A percentile compares a stretch with the other conserved stretches of the same genome.
phyloP scores from a whole-genome alignment of 2,113 vertebrate genomes.

The Piaya cayana region DNA sequence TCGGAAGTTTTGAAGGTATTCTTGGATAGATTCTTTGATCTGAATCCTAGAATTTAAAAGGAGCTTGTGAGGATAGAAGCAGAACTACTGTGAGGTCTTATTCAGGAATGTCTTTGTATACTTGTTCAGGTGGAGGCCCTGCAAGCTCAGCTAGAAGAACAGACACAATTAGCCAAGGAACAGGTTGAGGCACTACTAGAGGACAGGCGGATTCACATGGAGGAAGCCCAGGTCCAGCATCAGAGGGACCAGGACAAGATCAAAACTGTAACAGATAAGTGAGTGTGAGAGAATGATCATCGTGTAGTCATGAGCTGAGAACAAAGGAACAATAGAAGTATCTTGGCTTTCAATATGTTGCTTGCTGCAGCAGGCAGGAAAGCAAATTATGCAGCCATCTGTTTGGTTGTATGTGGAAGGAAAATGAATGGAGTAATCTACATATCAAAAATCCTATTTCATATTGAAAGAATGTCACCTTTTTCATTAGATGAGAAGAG shows the following conservation, averaged over 20 bases:
- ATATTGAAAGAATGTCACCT: not conserved
- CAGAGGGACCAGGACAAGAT: slow-evolving; percentile 85
- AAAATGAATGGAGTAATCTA: not conserved
- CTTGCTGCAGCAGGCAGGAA: not conserved
- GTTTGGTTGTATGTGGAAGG: not conserved
- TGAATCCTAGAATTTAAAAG: not conserved
- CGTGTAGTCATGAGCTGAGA: not conserved
- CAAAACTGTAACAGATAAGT: slow-evolving; percentile 86
- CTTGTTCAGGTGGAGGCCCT: slow-evolving; percentile 88
- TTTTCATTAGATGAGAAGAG: not conserved
- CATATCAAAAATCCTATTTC: not conserved
- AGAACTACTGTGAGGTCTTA: not conserved
- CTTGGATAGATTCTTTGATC: not conserved
- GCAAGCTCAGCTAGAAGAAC: slow-evolving; percentile 93
- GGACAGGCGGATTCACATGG: slow-evolving; percentile 84
- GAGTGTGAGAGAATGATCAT: not conserved
- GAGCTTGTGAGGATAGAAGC: not conserved
- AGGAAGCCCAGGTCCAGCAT: slow-evolving; percentile 85
- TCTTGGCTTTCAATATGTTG: not conserved
- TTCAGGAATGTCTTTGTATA: not conserved
- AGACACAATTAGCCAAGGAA: slow-evolving; percentile 87
- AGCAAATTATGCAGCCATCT: not conserved
- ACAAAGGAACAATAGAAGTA: not conserved
- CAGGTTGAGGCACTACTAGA: slow-evolving; percentile 88
- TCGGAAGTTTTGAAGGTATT: not conserved